Evolutionary conservation across 2,113 vertebrate genomes (phyloP).

Genomic region (Anthoscopus minutus): DNA sequence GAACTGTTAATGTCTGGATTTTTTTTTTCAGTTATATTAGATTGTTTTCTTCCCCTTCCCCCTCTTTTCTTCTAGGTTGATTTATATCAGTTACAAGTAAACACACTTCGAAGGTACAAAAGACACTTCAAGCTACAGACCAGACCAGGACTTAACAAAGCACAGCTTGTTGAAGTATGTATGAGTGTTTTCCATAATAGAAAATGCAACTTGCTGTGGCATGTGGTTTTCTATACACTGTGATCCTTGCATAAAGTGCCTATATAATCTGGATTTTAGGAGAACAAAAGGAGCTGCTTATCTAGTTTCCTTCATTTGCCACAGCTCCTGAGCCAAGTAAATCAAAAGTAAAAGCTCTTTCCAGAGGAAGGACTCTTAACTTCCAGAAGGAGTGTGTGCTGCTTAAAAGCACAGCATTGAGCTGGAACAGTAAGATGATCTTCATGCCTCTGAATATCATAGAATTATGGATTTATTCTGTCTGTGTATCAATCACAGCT

Average conservation of each 20-base stretch:
- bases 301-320: background rate
- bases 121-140: conserved; percentile 84
- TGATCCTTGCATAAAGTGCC: background rate
- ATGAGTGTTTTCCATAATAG: conserved; percentile 30
- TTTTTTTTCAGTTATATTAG: background rate
- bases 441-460: background rate
- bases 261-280: background rate
- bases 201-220: background rate
- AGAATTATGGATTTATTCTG: background rate
- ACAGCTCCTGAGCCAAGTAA: background rate
- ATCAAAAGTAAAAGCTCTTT: background rate
- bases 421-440: background rate
- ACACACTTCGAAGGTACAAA: conserved; percentile 83
- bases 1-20: background rate
- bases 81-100: conserved; percentile 83
- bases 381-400: background rate
- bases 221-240: background rate
- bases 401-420: background rate
- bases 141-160: conserved; percentile 84
- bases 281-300: conserved; percentile 23
- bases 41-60: background rate
- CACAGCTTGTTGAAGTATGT: conserved; percentile 82
- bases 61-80: conserved; percentile 74
- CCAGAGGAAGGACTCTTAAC: background rate
- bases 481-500: background rate